Base-by-base conservation (phyloP, 2,888 invertebrate genomes). In the Xestia xanthographa region DNA sequence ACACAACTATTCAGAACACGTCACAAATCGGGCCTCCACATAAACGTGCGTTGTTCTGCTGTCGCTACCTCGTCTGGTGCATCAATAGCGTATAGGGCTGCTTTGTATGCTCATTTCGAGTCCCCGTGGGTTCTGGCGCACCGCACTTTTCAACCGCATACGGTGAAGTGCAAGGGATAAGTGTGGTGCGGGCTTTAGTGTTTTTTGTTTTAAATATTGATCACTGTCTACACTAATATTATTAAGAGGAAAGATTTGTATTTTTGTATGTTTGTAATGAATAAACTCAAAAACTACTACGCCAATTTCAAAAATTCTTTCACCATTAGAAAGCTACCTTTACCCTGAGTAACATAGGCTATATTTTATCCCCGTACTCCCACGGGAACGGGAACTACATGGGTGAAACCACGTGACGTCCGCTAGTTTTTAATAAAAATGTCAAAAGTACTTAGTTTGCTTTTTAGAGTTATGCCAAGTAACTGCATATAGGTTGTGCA, bases 81-180 rank as follows among this genome's bases (percentile, higher is more conserved):
- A 87, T 92, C 92, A 91, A 91, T 92, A 82, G 90, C 86, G 85
- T 80, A 87, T 83, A 84, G 86, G 87, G 87, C 87, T 84, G 90
- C 89, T 89, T 89, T 87, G 91, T 89, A 88, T 92, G 92, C 90
- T 92, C 92, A 92, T 92, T 92, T 92, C 85, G 88, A 89, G 88
- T 86, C 87, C 86, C 87, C 73, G 85, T 83, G 81, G 91, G 73
- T 86, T 86, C 75, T 88, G 90, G 91, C 87, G 82, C 82, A 83
- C 91, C 90, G 87, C 89, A 90, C 88, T 91, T 90, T 91, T 89
- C 88, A 84, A 86, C 87, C 84, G 76, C 82, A 86, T 81, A 77
- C 78, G 41, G 34, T 45, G 29, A 65, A 45, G 71, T 56, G 29
- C 22, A 78, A 67, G 69, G 17, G 5, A 63, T 5, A 66, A 75